Base-by-base conservation (phyloP, 2,113 vertebrate genomes). In the Cyphomyrus plagiostoma region DNA sequence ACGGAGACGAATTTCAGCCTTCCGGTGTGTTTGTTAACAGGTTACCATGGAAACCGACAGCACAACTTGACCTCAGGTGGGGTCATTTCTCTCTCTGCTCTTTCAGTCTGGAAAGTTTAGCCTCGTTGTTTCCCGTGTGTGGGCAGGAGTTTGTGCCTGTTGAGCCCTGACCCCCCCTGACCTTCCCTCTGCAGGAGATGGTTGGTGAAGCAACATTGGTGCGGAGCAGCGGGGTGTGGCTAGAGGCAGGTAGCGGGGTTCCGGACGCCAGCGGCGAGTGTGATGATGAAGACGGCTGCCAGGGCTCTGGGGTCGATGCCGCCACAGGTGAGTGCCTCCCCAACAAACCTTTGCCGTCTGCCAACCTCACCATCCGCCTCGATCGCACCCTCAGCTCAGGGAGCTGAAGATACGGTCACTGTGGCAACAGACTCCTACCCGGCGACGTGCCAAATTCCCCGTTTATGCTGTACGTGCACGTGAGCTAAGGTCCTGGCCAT, bases 261-360 rank as follows among this genome's bases (percentile, higher is more conserved):
- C 0, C 88, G 48, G 94, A 95, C 83, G 93, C 95, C 1, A 97
- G 97, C 0, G 96, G 96, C n/a, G 96, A 96, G 7, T 98, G 97
- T 15, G 97, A 98, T 87, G 97, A 97, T 94, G 97, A 98, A 92
- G 97, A 98, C 87, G 97, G 97, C 88, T 98, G 97, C 92, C 96
- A 97, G 91, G 96, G 95, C 90, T 97, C 97, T 1, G 97, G 97
- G 17, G 94, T 95, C 9, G 89, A 91, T 23, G 77, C 87, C 17
- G 48, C 88, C 3, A 30, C 87, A 4, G 93, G 95, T 95, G 92
- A 94, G 94, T 94, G 92, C 30, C 45, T 35, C 58, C 30, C n/a
- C 42, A 21, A 8, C 62, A 13, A 4, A 11, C 66, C n/a, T 26
- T 35, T 4, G 17, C 42, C 7, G 26, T 88, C 87, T 88, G 26